These are phyloP conservation scores for Globodera rostochiensis DNA, from an alignment of 1,140 invertebrate species.

Conservation along the genomic window DNA sequence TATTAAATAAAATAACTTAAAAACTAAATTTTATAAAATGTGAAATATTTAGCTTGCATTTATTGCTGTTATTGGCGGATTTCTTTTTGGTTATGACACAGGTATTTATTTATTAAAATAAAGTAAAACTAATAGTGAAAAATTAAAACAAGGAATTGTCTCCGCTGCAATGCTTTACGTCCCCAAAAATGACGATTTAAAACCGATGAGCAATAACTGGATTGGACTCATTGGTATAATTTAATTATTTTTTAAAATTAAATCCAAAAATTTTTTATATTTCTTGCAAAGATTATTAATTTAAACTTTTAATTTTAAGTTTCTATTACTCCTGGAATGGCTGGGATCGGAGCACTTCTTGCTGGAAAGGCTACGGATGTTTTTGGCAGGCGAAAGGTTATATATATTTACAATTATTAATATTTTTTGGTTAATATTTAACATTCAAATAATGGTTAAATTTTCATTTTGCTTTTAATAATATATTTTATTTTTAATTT, in stretches of 20 bases:
- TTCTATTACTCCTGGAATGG: slow-evolving; percentile 65
- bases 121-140: slow-evolving; percentile 2
- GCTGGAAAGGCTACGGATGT: slow-evolving; percentile 70
- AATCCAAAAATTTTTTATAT: too few relatives aligned
- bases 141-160: slow-evolving; percentile 69
- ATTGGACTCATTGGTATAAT: slow-evolving; percentile 41
- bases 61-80: slow-evolving; percentile 72
- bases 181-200: slow-evolving; percentile 42
- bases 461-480: neutral
- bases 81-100: slow-evolving; percentile 75
- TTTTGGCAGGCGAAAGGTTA: slow-evolving; percentile 69
- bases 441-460: neutral
- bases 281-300: neutral
- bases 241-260: too few relatives aligned
- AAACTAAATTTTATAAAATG: neutral
- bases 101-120: slow-evolving; percentile 19
- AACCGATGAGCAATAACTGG: slow-evolving; percentile 46
- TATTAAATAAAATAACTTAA: neutral
- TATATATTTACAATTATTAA: neutral
- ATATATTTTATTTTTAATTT: too few relatives aligned
- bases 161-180: slow-evolving; percentile 73
- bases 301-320: slow-evolving; percentile 29
- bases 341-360: slow-evolving; percentile 70
- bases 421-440: neutral
- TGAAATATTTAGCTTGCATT: slow-evolving; percentile 61